Percentiles rank a stretch among this genome's conserved stretches.
Conservation (phyloP, 1,140 invertebrate genomes). For the Drosophila navojoa region DNA sequence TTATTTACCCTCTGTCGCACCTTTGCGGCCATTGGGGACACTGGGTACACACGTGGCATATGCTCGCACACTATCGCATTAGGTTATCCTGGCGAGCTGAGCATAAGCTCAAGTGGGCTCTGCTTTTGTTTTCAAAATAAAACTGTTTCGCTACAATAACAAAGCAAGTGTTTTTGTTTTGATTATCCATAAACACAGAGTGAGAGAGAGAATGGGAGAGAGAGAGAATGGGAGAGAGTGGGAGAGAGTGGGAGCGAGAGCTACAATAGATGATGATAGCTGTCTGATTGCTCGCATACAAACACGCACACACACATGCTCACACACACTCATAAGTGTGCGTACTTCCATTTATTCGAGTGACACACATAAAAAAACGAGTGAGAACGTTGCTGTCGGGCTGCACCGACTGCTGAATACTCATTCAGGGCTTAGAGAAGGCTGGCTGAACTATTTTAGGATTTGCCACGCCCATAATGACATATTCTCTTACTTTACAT, state of each 20-base stretch:
- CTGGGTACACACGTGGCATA: not conserved
- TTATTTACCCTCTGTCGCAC: too few species aligned
- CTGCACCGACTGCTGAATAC: too few species aligned
- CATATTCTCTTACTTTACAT: too few species aligned
- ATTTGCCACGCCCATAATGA: too few species aligned
- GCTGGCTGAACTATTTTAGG: too few species aligned
- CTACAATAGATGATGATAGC: slow-evolving; percentile 49
- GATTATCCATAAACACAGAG: slow-evolving; percentile 49
- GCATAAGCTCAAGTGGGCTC: slow-evolving; percentile 73
- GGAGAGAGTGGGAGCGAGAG: slow-evolving; percentile 7
- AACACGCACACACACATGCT: slow-evolving; percentile 30
- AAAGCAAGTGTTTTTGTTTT: slow-evolving; percentile 69
- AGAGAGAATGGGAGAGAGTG: slow-evolving; percentile 6
- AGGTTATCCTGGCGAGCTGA: slow-evolving; percentile 66
- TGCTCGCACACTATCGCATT: slow-evolving; percentile 44
- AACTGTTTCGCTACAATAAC: slow-evolving; percentile 67
- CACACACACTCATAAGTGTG: slow-evolving; percentile 1
- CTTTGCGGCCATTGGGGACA: too few species aligned
- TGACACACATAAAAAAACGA: slow-evolving; percentile 60
- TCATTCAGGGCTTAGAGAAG: too few species aligned
- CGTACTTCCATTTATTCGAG: slow-evolving; percentile 36
- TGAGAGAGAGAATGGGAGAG: not conserved
- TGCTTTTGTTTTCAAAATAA: slow-evolving; percentile 77
- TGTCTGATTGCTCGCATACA: slow-evolving; percentile 44
- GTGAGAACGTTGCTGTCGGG: too few species aligned